Percentiles rank a stretch among this genome's conserved stretches.
These are phyloP conservation scores for Oikopleura dioica DNA, from an alignment of 23 tunicate genomes.

Conservation along the genomic window DNA sequence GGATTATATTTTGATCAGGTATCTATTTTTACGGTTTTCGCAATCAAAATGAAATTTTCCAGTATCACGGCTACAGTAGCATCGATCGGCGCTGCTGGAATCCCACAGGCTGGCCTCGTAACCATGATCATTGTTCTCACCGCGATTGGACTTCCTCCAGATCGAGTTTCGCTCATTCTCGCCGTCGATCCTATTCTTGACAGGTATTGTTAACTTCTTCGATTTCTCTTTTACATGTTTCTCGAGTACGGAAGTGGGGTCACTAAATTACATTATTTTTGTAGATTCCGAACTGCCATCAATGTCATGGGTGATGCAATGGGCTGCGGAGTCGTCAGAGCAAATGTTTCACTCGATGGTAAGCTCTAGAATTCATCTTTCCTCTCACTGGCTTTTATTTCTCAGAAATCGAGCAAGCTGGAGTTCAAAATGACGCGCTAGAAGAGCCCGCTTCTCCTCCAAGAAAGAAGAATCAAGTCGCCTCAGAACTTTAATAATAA, in stretches of 20 bases:
- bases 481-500: too few species aligned
- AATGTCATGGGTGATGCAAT: neutral
- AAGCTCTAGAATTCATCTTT: too few species aligned
- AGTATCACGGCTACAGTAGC: conserved; percentile 91
- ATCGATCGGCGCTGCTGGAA: conserved; percentile 91
- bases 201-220: too few species aligned
- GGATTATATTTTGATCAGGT: conserved; percentile 67
- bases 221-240: too few species aligned
- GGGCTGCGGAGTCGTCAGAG: neutral
- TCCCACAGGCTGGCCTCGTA: conserved; percentile 91
- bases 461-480: too few species aligned
- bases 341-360: neutral
- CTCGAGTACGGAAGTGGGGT: too few species aligned
- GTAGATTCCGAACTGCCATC: neutral
- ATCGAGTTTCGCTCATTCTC: conserved; percentile 48
- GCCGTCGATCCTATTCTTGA: conserved; percentile 71
- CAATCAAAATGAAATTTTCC: neutral
- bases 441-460: too few species aligned
- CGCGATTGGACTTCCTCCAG: conserved; percentile 84
- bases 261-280: too few species aligned
- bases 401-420: too few species aligned
- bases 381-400: too few species aligned
- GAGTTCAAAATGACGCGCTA: too few species aligned
- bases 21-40: neutral
- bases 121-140: conserved; percentile 65